Percentiles rank a stretch among this genome's conserved stretches.
Evolutionary conservation across 1,140 invertebrate genomes (phyloP).

Genomic region (Bradynema listronoti): DNA sequence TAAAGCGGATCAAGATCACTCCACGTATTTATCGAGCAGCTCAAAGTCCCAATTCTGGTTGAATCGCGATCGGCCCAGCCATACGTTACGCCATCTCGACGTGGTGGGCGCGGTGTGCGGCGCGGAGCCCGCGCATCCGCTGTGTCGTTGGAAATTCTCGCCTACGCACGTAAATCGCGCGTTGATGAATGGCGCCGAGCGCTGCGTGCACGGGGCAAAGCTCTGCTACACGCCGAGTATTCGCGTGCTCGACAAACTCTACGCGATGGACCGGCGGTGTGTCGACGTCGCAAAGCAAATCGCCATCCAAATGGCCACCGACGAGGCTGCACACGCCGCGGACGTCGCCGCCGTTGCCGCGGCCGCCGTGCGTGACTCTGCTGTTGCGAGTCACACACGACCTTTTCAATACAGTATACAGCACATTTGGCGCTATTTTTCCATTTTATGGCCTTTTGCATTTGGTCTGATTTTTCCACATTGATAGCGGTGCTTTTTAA

Average conservation of each 20-base stretch:
- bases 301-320: slow-evolving; percentile 9
- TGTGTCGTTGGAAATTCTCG: slow-evolving; percentile 26
- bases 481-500: no score
- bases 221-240: slow-evolving; percentile 43
- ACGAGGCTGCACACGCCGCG: slow-evolving; percentile 7
- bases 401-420: no score
- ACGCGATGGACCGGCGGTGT: slow-evolving; percentile 30
- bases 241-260: slow-evolving; percentile 32
- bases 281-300: slow-evolving; percentile 32
- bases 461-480: no score
- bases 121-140: slow-evolving; percentile 13
- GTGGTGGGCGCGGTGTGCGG: slow-evolving; percentile 26
- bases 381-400: no score
- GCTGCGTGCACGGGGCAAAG: slow-evolving; percentile 14
- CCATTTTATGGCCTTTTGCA: no score
- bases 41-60: slow-evolving; percentile 43
- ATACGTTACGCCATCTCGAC: slow-evolving; percentile 29
- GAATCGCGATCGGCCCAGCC: slow-evolving; percentile 13
- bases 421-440: no score
- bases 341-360: no score
- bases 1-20: no score
- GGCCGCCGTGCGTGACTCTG: no score
- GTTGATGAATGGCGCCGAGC: slow-evolving; percentile 2
- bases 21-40: no score
- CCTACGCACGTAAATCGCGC: background rate